Evolutionary conservation across 1,140 invertebrate species (phyloP).

Genomic region (Zaprionus ghesquierei): DNA sequence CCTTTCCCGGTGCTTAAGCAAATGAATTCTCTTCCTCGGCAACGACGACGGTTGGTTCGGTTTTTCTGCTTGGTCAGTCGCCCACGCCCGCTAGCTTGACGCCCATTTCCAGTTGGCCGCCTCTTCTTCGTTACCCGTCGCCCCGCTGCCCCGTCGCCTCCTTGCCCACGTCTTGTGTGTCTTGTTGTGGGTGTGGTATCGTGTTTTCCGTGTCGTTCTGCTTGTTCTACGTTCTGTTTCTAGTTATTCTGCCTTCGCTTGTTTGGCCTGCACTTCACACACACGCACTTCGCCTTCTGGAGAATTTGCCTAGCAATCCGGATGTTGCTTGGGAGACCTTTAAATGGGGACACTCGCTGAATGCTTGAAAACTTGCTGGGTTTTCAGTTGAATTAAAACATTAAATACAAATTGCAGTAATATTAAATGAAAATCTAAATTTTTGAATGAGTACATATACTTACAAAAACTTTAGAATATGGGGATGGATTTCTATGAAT

Average conservation of each 20-base stretch:
- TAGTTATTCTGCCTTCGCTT: slow-evolving; percentile 41
- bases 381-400: neutral
- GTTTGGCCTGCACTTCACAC: slow-evolving; percentile 73
- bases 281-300: slow-evolving; percentile 49
- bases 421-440: too few species aligned
- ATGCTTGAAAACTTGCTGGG: neutral
- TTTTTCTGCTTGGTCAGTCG: slow-evolving; percentile 58
- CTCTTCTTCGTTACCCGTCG: neutral
- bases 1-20: slow-evolving; percentile 73
- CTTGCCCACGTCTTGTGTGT: neutral
- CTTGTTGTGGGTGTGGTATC: slow-evolving; percentile 8
- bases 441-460: too few species aligned
- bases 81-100: slow-evolving; percentile 6
- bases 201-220: slow-evolving; percentile 20
- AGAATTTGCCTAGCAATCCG: slow-evolving; percentile 63
- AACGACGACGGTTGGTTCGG: slow-evolving; percentile 28
- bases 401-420: neutral
- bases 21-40: slow-evolving; percentile 76
- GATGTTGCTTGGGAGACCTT: slow-evolving; percentile 32
- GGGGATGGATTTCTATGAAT: too few species aligned
- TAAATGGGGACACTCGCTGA: slow-evolving; percentile 17
- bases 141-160: neutral
- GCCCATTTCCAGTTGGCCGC: neutral
- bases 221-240: slow-evolving; percentile 69
- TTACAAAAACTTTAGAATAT: too few species aligned